Conservation (phyloP, 2,797 vertebrate genomes). For the Chelonia mydas region DNA sequence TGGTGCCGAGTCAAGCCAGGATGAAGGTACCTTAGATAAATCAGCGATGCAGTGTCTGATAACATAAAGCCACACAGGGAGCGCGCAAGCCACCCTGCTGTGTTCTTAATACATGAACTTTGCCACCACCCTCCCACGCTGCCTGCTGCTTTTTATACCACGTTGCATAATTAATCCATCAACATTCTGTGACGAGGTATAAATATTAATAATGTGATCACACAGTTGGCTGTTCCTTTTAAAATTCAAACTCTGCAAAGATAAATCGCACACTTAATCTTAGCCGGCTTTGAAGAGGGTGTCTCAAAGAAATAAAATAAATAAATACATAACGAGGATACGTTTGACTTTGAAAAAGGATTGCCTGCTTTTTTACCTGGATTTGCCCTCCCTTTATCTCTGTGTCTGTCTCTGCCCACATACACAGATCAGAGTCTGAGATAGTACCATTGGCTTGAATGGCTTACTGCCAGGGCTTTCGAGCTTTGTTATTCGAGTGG, state of each 20-base stretch:
- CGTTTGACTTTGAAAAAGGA: slow-evolving; percentile 28
- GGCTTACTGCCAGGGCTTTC: not conserved
- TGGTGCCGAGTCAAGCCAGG: accelerated
- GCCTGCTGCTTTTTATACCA: slow-evolving; percentile 81
- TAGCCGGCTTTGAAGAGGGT: slow-evolving; percentile 71
- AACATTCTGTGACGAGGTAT: slow-evolving; percentile 83
- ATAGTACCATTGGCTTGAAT: not conserved
- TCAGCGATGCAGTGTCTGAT: not conserved
- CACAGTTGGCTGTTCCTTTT: slow-evolving; percentile 82
- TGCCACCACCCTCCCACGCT: slow-evolving; percentile 71
- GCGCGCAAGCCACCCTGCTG: slow-evolving; percentile 35
- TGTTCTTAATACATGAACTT: slow-evolving; percentile 81
- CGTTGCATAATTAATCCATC: slow-evolving; percentile 87
- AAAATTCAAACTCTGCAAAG: slow-evolving; percentile 76
- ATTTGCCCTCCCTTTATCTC: not conserved
- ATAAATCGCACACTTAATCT: slow-evolving; percentile 82
- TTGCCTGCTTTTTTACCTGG: slow-evolving; percentile 26
- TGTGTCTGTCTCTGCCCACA: not conserved
- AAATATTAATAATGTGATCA: slow-evolving; percentile 87
- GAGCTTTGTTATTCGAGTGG: accelerated
- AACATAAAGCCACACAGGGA: not conserved
- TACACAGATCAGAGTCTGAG: not conserved
- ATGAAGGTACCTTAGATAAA: not conserved
- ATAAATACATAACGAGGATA: not conserved
- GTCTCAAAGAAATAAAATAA: slow-evolving; percentile 23